Evolutionary conservation across 2,113 vertebrate species (phyloP).

Genomic region (Hyperoodon ampullatus): DNA sequence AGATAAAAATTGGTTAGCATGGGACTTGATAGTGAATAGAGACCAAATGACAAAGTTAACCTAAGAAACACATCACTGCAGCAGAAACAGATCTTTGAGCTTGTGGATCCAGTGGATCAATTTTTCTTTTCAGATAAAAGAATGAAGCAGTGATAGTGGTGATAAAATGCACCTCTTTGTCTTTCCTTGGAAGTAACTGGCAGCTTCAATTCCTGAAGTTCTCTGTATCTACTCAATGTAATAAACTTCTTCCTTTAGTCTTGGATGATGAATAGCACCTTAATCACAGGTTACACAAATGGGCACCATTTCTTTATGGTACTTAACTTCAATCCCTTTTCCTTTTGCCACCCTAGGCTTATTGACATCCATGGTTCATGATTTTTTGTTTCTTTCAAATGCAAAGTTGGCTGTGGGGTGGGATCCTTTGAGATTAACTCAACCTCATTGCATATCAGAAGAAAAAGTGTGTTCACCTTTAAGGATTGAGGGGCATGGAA

Average conservation of each 20-base stretch:
- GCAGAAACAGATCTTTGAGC: background rate
- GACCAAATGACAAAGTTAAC: background rate
- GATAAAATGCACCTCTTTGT: slow-evolving; percentile 57
- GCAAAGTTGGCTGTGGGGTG: slow-evolving; percentile 47
- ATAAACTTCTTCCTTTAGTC: slow-evolving; percentile 73
- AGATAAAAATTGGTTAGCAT: background rate
- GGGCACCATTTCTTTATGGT: slow-evolving; percentile 68
- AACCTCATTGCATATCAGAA: slow-evolving; percentile 70
- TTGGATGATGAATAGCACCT: slow-evolving; percentile 57
- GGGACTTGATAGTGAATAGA: background rate
- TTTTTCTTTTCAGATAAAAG: slow-evolving; percentile 50
- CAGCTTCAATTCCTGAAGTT: slow-evolving; percentile 28
- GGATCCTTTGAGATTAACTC: slow-evolving; percentile 47
- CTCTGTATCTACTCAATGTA: slow-evolving; percentile 19
- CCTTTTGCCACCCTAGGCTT: slow-evolving; percentile 52
- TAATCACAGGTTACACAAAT: slow-evolving; percentile 58
- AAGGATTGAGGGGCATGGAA: slow-evolving; percentile 28
- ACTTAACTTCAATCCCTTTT: slow-evolving; percentile 57
- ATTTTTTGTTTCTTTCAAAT: slow-evolving; percentile 77
- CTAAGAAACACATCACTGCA: background rate
- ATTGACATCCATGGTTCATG: slow-evolving; percentile 51
- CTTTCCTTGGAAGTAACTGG: slow-evolving; percentile 44
- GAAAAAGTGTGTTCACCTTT: slow-evolving; percentile 41
- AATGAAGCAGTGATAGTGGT: background rate
- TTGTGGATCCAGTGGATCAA: background rate